phyloP scores from a whole-genome alignment of 2,113 vertebrate genomes.

The Hymenochirus boettgeri region DNA sequence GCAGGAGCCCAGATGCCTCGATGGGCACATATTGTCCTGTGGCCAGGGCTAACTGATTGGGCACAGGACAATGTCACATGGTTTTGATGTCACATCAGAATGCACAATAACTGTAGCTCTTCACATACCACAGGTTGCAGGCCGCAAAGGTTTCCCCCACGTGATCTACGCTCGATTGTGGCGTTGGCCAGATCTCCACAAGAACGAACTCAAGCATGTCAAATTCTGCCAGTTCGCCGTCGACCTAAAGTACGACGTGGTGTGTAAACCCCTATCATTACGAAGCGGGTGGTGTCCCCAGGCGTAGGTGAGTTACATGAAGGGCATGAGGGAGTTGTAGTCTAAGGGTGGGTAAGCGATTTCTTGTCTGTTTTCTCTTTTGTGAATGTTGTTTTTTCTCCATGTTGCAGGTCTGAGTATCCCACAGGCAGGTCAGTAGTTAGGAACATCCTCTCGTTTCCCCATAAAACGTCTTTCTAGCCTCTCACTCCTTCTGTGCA shows the following conservation, averaged over 20 bases:
- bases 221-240: conserved; percentile 74
- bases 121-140: conserved; percentile 62
- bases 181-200: conserved; percentile 76
- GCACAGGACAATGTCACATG: no score
- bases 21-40: no score
- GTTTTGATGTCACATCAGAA: no score
- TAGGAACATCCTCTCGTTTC: no score
- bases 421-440: not conserved
- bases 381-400: not conserved
- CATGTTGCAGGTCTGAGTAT: conserved; percentile 1
- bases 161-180: conserved; percentile 74
- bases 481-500: conserved; percentile 1
- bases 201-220: conserved; percentile 78
- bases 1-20: no score
- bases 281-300: conserved; percentile 64
- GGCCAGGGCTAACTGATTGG: no score
- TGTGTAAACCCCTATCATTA: conserved; percentile 80
- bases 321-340: not conserved
- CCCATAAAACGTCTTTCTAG: no score
- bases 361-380: no score
- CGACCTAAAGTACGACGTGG: conserved; percentile 77
- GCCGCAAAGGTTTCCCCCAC: conserved; percentile 72
- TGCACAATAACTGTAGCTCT: no score
- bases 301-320: conserved; percentile 51
- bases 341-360: no score